Conservation (phyloP, 1,140 invertebrate genomes). For the Drosophila dunni region DNA sequence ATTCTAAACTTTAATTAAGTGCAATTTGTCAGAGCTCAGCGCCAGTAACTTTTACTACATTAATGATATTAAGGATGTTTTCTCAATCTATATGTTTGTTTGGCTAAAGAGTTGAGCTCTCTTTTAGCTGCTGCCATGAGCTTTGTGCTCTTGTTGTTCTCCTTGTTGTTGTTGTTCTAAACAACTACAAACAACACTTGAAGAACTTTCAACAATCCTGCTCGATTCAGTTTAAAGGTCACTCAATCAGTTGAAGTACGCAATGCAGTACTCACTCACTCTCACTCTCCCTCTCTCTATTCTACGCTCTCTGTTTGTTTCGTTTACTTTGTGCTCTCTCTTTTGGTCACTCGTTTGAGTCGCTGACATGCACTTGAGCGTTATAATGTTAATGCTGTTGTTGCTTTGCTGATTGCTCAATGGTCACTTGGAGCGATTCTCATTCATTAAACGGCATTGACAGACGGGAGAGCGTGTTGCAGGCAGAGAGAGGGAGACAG, state of each 20-base stretch:
- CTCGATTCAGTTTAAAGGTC: conserved; percentile 5
- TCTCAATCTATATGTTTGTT: background rate
- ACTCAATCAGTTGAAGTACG: conserved; percentile 21
- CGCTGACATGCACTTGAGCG: conserved; percentile 36
- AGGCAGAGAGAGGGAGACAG: background rate
- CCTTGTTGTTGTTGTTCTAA: conserved; percentile 12
- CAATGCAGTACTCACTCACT: background rate
- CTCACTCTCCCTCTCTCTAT: background rate
- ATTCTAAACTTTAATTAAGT: background rate
- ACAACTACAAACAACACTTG: conserved; percentile 15
- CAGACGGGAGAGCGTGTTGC: conserved; percentile 6
- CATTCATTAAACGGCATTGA: conserved; percentile 53
- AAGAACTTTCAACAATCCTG: conserved; percentile 9
- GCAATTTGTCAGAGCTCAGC: background rate
- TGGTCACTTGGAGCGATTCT: conserved; percentile 40
- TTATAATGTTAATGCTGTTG: conserved; percentile 42
- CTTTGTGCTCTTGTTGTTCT: background rate
- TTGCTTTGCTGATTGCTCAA: conserved; percentile 54
- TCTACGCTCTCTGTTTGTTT: background rate
- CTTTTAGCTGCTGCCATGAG: background rate
- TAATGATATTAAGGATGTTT: conserved; percentile 10
- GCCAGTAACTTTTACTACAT: background rate
- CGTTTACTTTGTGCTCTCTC: background rate
- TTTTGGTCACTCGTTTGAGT: conserved; percentile 13
- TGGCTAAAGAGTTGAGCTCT: background rate